These are phyloP conservation scores for Betta splendens DNA, from an alignment of 2,797 vertebrate genomes.

Conservation along the genomic window DNA sequence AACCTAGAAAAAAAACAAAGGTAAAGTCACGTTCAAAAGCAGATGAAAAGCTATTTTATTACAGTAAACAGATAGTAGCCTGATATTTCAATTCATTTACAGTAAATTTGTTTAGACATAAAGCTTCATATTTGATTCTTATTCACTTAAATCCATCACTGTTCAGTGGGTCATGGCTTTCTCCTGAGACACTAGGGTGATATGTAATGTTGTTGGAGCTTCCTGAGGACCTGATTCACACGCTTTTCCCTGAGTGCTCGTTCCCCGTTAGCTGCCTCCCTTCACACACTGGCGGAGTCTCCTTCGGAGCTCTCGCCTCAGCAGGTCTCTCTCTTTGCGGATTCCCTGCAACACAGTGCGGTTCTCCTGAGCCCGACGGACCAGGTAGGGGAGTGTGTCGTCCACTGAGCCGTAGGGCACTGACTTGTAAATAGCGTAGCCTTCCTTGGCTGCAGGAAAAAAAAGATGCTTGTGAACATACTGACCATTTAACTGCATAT, in stretches of 20 bases:
- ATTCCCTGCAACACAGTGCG: constrained; percentile 86
- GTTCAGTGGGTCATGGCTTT: too few species aligned
- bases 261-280: constrained; percentile 15
- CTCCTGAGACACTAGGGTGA: too few species aligned
- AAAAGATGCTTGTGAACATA: neutral
- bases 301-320: constrained; percentile 79
- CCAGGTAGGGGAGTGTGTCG: constrained; percentile 89
- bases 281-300: constrained; percentile 65
- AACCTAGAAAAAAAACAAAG: too few species aligned
- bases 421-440: constrained; percentile 87
- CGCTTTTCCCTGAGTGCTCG: neutral
- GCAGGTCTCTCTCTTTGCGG: constrained; percentile 86
- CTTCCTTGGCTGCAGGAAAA: constrained; percentile 73
- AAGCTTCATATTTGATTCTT: too few species aligned
- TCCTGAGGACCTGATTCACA: too few species aligned
- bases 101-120: too few species aligned
- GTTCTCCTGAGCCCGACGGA: constrained; percentile 91
- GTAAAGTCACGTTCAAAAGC: too few species aligned
- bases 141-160: too few species aligned
- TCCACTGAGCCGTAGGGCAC: constrained; percentile 90
- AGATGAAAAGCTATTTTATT: too few species aligned
- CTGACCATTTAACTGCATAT: neutral
- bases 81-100: too few species aligned
- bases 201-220: too few species aligned
- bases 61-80: too few species aligned